Percentiles rank a stretch among this genome's conserved stretches.
These are phyloP conservation scores for Rhineura floridana DNA, from an alignment of 2,113 vertebrate species.

Conservation along the genomic window DNA sequence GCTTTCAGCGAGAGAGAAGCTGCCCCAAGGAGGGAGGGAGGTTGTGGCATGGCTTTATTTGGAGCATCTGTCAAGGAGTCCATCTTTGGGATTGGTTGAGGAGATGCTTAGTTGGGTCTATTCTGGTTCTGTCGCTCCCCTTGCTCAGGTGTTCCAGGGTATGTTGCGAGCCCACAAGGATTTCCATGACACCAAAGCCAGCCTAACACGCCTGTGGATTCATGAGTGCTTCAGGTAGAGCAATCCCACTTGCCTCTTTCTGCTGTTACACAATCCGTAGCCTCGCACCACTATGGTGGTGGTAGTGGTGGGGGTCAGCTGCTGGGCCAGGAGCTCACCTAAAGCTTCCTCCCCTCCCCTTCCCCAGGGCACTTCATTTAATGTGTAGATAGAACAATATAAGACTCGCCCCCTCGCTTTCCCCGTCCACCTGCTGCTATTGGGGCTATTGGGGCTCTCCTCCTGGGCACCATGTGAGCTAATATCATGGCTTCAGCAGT, in stretches of 20 bases:
- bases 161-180: slow-evolving; percentile 85
- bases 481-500: too few species aligned
- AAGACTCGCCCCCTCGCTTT: too few species aligned
- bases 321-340: not conserved
- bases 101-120: not conserved
- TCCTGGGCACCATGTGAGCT: too few species aligned
- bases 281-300: not conserved
- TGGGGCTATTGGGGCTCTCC: not conserved
- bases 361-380: too few species aligned
- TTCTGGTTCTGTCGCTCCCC: accelerated
- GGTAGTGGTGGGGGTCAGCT: not conserved
- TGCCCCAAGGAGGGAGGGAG: too few species aligned
- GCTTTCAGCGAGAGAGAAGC: too few species aligned
- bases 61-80: not conserved
- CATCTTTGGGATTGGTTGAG: not conserved
- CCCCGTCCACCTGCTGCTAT: not conserved
- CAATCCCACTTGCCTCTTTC: accelerated
- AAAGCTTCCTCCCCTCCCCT: too few species aligned
- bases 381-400: too few species aligned
- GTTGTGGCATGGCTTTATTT: not conserved
- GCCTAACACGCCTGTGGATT: slow-evolving; percentile 86
- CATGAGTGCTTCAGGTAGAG: slow-evolving; percentile 90
- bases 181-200: slow-evolving; percentile 84
- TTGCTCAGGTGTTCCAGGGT: slow-evolving; percentile 86
- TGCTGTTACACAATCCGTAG: too few species aligned